Percentiles rank a stretch among this genome's conserved stretches.
These are phyloP conservation scores for Lathronympha strigana DNA, from an alignment of 2,888 invertebrate genomes.

Conservation along the genomic window DNA sequence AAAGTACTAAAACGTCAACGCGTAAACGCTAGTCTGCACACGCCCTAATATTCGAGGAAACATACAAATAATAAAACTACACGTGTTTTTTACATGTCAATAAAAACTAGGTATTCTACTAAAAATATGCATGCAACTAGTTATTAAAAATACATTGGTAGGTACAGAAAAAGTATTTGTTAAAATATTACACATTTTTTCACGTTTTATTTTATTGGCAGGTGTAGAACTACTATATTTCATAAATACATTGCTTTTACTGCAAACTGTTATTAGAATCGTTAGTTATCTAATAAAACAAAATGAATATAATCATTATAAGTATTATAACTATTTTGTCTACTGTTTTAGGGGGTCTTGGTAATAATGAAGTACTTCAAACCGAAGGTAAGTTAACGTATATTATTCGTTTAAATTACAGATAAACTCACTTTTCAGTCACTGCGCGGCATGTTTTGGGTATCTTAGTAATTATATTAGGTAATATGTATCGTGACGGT, in stretches of 20 bases:
- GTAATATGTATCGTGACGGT: no score
- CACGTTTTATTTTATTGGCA: background rate
- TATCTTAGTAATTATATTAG: no score
- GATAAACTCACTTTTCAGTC: no score
- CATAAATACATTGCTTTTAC: background rate
- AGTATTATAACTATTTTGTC: background rate
- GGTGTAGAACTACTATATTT: background rate
- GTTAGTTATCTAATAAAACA: background rate
- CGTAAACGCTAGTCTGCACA: no score
- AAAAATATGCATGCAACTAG: background rate
- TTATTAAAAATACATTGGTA: background rate
- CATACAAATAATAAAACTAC: background rate
- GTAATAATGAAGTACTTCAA: background rate
- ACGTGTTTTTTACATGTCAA: background rate
- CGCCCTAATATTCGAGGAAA: no score
- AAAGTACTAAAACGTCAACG: no score
- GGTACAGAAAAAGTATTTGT: background rate
- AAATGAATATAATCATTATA: background rate
- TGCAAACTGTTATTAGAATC: background rate
- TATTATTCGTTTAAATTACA: no score
- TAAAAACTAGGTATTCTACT: background rate
- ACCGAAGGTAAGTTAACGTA: background rate
- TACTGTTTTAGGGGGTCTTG: background rate
- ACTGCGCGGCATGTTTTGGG: no score
- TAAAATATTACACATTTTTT: background rate